These are phyloP conservation scores for Tachina grossa DNA, from an alignment of 2,888 invertebrate species.

Conservation along the genomic window DNA sequence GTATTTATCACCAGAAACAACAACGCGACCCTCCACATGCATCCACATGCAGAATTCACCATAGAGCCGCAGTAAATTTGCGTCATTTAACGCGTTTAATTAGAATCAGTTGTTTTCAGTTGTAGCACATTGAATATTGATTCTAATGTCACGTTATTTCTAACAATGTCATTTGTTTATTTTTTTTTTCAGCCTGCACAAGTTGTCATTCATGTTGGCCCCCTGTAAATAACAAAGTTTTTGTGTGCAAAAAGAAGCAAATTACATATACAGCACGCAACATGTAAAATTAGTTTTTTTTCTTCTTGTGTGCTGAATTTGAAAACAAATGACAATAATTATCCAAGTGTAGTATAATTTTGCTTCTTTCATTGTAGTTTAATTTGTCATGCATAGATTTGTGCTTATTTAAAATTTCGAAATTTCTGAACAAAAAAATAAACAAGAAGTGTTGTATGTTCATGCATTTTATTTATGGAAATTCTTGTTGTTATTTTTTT, in stretches of 20 bases:
- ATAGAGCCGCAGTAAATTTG: constrained; percentile 59
- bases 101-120: constrained; percentile 71
- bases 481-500: too few relatives aligned
- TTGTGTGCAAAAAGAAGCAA: neutral
- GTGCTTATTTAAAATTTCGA: neutral
- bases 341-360: constrained; percentile 24
- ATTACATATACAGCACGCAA: neutral
- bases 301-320: constrained; percentile 9
- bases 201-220: neutral
- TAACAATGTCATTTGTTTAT: constrained; percentile 47
- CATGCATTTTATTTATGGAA: too few relatives aligned
- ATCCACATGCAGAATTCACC: constrained; percentile 1
- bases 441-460: too few relatives aligned
- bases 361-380: neutral
- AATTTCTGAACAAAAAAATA: too few relatives aligned
- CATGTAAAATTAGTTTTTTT: constrained; percentile 14
- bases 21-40: neutral
- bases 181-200: neutral
- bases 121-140: constrained; percentile 70
- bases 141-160: constrained; percentile 66
- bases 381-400: neutral
- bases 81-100: constrained; percentile 70
- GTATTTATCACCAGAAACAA: neutral
- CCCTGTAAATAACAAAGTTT: constrained; percentile 10
- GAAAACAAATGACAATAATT: constrained; percentile 38